Evolutionary conservation across 2,888 invertebrate species (phyloP).

Genomic region (Machimus atricapillus): DNA sequence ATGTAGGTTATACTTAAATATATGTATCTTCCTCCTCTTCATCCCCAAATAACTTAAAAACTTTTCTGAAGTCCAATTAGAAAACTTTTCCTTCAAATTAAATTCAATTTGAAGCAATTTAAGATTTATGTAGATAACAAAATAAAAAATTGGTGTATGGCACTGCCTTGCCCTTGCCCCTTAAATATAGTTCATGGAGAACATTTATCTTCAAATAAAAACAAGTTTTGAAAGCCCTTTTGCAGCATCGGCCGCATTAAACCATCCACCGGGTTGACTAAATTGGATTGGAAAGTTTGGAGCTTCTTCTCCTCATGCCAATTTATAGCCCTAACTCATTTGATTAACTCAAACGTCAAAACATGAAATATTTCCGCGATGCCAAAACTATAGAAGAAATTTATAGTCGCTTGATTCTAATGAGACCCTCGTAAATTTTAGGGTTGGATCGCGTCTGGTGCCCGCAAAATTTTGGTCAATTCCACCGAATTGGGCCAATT

Average conservation of each 20-base stretch:
- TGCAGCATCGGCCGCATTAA: not conserved
- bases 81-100: not conserved
- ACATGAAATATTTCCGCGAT: not conserved
- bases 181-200: not conserved
- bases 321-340: not conserved
- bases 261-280: not conserved
- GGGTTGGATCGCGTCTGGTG: not conserved
- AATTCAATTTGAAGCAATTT: not conserved
- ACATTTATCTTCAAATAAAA: not conserved
- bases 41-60: not conserved
- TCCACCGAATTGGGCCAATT: not conserved
- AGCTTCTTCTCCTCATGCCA: not conserved
- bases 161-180: not conserved
- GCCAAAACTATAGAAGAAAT: not conserved
- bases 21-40: not conserved
- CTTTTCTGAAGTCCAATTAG: not conserved
- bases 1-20: not conserved
- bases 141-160: not conserved
- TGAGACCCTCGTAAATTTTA: not conserved
- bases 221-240: not conserved
- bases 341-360: not conserved
- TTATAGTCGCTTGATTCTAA: not conserved
- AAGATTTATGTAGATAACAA: not conserved
- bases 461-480: not conserved
- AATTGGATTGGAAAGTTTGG: not conserved